Base-by-base conservation (phyloP, 2,888 invertebrate genomes). In the Noctua janthina region DNA sequence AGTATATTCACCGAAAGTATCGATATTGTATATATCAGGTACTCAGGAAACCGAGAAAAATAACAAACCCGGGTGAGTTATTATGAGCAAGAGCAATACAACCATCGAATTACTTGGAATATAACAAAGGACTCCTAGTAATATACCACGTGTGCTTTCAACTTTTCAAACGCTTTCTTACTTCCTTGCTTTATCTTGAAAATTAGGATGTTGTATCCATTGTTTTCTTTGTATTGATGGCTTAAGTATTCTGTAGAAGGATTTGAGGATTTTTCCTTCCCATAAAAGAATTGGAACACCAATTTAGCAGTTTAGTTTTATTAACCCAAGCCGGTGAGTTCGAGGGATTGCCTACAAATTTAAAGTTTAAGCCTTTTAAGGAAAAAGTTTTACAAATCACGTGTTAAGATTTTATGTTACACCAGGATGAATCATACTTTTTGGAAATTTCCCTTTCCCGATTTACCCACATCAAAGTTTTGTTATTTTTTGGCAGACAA, bases 371-470 rank as follows among this genome's bases (percentile, higher is more conserved):
- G 15, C 68, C 59, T 66, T 80, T 39, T 62, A 70, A 76, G 85
- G 73, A 85, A 71, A 76, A 81, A 15, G 23, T 39, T 72, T 35
- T 62, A 39, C n/a, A n/a, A 51, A 43, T 49, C 59, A 73, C 66
- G 68, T 80, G 23, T 68, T 35, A 46, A 20, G 20, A 46, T 62
- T 79, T 84, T 68, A 11, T 29, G 35, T 17, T 54, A 68, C 23
- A 62, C 20, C 8, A 64, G 39, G 39, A 66, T 83, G 80, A 83
- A 71, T 83, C 66, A 74, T 51, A 49, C 8, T 71, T 51, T 74
- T 84, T 68, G 62, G 49, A 79, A 67, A 54, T 62, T 62, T 39
- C 10, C 46, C 15, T 72, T 67, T 62, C 15, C 20, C 17, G 20
- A 35, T 78, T 43, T 69, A 76, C 15, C 46, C 10, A 39, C 15